These are phyloP conservation scores for Caenorhabditis sp. DNA, from an alignment of 2,888 invertebrate genomes.

Conservation along the genomic window DNA sequence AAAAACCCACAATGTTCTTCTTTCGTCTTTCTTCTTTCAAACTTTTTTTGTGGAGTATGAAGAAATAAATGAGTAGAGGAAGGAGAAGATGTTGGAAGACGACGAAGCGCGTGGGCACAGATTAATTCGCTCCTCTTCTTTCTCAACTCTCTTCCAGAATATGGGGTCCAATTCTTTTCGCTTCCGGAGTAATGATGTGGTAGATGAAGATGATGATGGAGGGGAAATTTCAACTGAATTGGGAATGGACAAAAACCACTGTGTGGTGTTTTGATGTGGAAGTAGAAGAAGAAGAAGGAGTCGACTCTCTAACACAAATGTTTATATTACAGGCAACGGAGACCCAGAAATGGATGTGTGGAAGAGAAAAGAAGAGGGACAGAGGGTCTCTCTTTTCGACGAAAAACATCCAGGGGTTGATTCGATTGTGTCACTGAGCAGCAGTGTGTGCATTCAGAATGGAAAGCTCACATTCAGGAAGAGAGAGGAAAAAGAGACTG, in stretches of 20 bases:
- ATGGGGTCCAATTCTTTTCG: conserved; percentile 22
- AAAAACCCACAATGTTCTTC: conserved; percentile 52
- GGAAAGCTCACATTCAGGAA: conserved; percentile 18
- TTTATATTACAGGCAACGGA: conserved; percentile 49
- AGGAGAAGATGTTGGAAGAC: conserved; percentile 2
- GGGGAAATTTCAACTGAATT: conserved; percentile 18
- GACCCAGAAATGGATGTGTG: conserved; percentile 46
- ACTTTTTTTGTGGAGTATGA: conserved; percentile 8
- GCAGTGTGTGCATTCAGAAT: conserved; percentile 17
- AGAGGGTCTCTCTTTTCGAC: conserved; percentile 2
- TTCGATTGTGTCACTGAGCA: conserved; percentile 43
- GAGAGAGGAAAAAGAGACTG: conserved; percentile 8
- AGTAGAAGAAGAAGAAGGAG: conserved; percentile 27
- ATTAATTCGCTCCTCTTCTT: conserved; percentile 43
- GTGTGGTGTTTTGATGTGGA: conserved; percentile 39
- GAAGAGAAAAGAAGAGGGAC: conserved; percentile 25
- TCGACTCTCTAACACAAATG: conserved; percentile 44
- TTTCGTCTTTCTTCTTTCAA: conserved; percentile 25
- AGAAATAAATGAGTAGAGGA: conserved; percentile 31
- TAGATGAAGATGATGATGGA: conserved; percentile 9
- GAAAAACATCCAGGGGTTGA: conserved; percentile 46
- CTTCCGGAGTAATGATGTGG: conserved; percentile 35
- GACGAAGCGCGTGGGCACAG: conserved; percentile 54
- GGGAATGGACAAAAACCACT: conserved; percentile 45
- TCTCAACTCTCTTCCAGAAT: conserved; percentile 14